These are phyloP conservation scores for Drosophila simulans DNA, from an alignment of 1,140 invertebrate genomes.

Conservation along the genomic window DNA sequence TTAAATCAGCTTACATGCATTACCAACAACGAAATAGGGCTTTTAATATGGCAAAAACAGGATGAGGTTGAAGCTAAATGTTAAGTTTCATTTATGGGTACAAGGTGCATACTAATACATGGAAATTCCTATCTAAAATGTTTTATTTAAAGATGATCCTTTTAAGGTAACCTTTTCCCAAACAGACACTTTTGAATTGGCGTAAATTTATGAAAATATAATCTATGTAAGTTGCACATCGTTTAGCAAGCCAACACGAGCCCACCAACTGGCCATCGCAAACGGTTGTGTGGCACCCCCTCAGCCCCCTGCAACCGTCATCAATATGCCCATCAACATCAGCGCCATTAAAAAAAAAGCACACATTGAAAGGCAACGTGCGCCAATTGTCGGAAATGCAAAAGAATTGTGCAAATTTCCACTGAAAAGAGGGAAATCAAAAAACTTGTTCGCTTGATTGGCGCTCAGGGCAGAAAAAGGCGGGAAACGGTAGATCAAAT, in stretches of 20 bases:
- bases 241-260: background rate
- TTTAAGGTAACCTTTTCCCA: no score
- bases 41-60: background rate
- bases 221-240: conserved; percentile 3
- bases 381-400: conserved; percentile 66
- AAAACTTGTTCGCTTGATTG: conserved; percentile 65
- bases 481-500: conserved; percentile 10
- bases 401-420: conserved; percentile 49
- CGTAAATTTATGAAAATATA: background rate
- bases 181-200: background rate
- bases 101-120: no score
- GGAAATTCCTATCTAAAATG: no score
- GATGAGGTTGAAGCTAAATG: no score
- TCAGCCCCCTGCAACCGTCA: background rate
- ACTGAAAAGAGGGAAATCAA: conserved; percentile 41
- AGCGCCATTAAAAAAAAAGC: conserved; percentile 53
- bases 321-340: conserved; percentile 27
- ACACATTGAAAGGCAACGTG: conserved; percentile 65
- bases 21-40: background rate
- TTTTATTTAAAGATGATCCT: no score
- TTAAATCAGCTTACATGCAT: conserved; percentile 1
- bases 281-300: conserved; percentile 8
- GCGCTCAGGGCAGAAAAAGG: conserved; percentile 21
- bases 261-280: conserved; percentile 9
- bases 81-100: no score